Base-by-base conservation (phyloP, 1,140 invertebrate species). In the Tetramorium simillimum region DNA sequence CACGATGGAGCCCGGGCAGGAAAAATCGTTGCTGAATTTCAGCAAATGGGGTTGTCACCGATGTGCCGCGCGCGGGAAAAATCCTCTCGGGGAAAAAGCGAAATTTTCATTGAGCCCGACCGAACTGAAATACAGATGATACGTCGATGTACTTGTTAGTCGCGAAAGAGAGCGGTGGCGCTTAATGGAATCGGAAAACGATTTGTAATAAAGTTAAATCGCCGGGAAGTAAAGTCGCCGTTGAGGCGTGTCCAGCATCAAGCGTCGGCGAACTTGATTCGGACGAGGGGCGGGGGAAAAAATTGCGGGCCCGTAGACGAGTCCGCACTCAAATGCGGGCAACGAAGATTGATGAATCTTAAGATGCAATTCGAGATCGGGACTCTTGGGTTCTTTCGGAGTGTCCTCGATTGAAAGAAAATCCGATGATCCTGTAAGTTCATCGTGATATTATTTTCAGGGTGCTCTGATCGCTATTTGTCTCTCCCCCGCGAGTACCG, bases 111-210 rank as follows among this genome's bases (percentile, higher is more conserved):
- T 46, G 53, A 84, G 53, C 53, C 24, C 40, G 67, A 56, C 21
- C 21, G 37, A 63, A 69, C 67, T 73, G 24, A 49, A 73, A 60
- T 75, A 62, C 69, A 73, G 53, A 84, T 75, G 60, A 75, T 14
- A 28, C 56, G 67, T 82, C 67, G 70, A 82, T 69, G 40, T 84
- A 49, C 37, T 18, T 43, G n/a, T 1, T 0, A 18, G 18, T 56
- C 49, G 69, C 53, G 37, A 60, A 82, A 60, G 69, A 46, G 69
- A 73, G n/a, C 53, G 18, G 18, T 21, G 53, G 18, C 18, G 73
- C 40, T 73, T 84, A 84, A 62, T 84, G 58, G 69, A 84, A 84
- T 84, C 80, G 69, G 69, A 84, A 84, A 73, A 84, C 69, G 67
- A 73, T 84, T 84, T 73, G 80, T 84, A 84, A 73, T 46, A 28